Conservation (phyloP, 2,797 vertebrate genomes). For the Ptychobarbus kaznakovi region DNA sequence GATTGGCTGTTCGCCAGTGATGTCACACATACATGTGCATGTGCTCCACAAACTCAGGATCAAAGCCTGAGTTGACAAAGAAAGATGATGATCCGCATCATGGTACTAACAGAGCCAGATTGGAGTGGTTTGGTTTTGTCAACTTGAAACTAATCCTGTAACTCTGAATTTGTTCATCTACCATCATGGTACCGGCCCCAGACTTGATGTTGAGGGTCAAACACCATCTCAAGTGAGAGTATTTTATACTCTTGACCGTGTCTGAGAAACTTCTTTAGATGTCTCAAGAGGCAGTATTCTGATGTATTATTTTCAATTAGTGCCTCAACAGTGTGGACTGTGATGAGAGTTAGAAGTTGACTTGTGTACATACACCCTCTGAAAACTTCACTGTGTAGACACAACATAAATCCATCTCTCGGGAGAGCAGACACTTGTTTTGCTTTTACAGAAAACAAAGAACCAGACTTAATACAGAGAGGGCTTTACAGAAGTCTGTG, state of each 20-base stretch:
- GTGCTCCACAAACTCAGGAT: no score
- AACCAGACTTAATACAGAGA: conserved; percentile 18
- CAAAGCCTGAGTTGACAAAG: no score
- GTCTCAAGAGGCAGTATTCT: not conserved
- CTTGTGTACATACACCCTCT: conserved; percentile 9
- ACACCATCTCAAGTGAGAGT: not conserved
- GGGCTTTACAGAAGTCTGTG: not conserved
- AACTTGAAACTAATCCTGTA: no score
- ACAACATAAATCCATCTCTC: conserved; percentile 21
- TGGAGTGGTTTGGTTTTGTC: no score
- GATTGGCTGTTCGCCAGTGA: no score
- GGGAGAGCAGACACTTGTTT: conserved; percentile 29
- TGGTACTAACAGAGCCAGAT: no score
- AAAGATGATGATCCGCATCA: no score
- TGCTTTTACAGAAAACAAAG: not conserved
- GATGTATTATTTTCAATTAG: conserved; percentile 22
- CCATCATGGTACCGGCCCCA: no score
- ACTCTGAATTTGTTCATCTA: no score
- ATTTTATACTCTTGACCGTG: not conserved
- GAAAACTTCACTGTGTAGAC: not conserved
- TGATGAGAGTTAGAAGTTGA: conserved; percentile 31
- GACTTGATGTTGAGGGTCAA: not conserved
- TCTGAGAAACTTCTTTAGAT: not conserved
- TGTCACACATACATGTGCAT: no score
- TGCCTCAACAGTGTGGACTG: not conserved